These are phyloP conservation scores for Drosophila ogumai DNA, from an alignment of 1,140 invertebrate species.

Conservation along the genomic window DNA sequence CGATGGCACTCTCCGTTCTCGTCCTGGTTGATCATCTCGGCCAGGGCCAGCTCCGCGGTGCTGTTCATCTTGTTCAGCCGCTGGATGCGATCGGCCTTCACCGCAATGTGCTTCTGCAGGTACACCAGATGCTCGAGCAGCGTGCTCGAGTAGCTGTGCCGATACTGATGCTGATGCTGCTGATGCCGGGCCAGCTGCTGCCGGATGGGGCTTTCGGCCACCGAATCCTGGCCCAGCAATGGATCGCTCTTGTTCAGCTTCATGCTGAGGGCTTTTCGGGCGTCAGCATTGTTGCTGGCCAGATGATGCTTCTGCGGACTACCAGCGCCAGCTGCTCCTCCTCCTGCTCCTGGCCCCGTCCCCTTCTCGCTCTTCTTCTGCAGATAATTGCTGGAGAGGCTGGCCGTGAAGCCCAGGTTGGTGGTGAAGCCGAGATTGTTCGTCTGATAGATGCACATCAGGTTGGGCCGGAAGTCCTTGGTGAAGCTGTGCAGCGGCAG, in stretches of 20 bases:
- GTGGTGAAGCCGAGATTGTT: constrained; percentile 65
- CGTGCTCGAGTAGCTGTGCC: constrained; percentile 92
- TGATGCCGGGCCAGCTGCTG: constrained; percentile 54
- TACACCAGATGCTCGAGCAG: constrained; percentile 94
- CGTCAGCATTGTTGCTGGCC: constrained; percentile 61
- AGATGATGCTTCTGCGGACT: constrained; percentile 54
- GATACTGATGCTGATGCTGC: constrained; percentile 85
- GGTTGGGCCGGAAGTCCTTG: constrained; percentile 90
- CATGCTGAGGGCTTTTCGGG: constrained; percentile 70
- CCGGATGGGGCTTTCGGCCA: constrained; percentile 71
- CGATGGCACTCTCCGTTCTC: constrained; percentile 51
- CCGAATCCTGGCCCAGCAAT: constrained; percentile 85
- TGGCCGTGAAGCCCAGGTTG: constrained; percentile 65
- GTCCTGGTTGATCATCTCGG: constrained; percentile 86
- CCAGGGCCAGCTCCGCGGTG: constrained; percentile 92
- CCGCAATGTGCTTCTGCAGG: constrained; percentile 94
- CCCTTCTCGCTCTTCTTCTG: constrained; percentile 74
- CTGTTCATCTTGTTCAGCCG: constrained; percentile 95
- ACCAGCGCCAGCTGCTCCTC: background rate
- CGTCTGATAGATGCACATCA: constrained; percentile 85
- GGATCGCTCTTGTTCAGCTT: constrained; percentile 86
- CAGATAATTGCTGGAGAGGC: constrained; percentile 47
- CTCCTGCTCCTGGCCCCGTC: constrained; percentile 44
- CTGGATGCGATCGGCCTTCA: constrained; percentile 93
- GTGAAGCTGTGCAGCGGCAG: constrained; percentile 94